Base-by-base conservation (phyloP, 2,888 invertebrate species). In the Napeogenes inachia region DNA sequence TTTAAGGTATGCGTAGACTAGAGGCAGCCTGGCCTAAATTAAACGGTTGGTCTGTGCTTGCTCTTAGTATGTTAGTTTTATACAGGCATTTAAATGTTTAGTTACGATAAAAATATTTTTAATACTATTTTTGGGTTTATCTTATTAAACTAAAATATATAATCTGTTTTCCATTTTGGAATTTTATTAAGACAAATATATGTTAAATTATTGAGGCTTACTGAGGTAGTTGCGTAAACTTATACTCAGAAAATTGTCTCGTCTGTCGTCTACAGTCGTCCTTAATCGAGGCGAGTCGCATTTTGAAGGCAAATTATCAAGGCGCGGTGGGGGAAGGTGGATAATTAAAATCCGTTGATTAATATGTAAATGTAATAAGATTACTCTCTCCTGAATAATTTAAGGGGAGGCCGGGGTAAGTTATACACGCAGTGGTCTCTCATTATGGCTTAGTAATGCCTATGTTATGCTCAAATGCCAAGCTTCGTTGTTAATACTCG, bases 321-420 rank as follows among this genome's bases (percentile, higher is more conserved):
- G 83, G 80, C 77, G 73, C 66, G 66, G 63, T 78, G 80, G 78
- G 81, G 90, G 87, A 89, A 91, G 92, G 93, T 92, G 94, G 94
- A 96, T 96, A 96, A 96, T 96, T 96, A 96, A 96, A 96, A 96
- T 96, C 96, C 95, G 95, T 96, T 96, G 96, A 96, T 96, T 96
- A 96, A 96, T 96, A 96, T 96, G 96, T 96, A 96, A 96, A 96
- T 96, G 96, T 96, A 96, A 96, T 96, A 96, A 96, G 96, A 96
- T 96, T 96, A 96, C 95, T 95, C 95, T 95, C 95, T 94, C 94
- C 93, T 94, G 95, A 95, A 95, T 95, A 95, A 94, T 93, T 92
- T 88, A 88, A 82, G 81, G 83, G 84, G 82, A 78, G 78, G 80
- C 76, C 78, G 79, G 85, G 85, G 87, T 91, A 87, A 87, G 88